Conservation (phyloP, 2,113 vertebrate species). For the Corydoras maculifer region DNA sequence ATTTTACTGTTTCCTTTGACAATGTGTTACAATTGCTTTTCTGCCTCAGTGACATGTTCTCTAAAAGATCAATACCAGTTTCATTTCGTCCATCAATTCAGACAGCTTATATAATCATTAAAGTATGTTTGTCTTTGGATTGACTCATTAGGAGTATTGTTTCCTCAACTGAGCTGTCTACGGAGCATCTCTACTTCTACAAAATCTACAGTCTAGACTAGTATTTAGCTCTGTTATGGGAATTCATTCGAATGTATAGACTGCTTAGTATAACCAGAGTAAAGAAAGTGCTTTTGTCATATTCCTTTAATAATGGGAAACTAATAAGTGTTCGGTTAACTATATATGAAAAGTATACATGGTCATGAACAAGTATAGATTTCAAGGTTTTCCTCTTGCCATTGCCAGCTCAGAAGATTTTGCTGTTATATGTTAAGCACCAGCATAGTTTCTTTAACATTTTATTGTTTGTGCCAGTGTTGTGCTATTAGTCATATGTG, state of each 20-base stretch:
- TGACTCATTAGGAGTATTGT: slow-evolving; percentile 8
- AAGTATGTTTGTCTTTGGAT: slow-evolving; percentile 16
- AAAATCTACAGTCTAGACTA: neutral
- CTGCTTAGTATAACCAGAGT: no score
- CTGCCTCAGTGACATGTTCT: slow-evolving; percentile 2
- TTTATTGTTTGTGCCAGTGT: neutral
- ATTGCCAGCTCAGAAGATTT: neutral
- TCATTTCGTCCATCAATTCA: slow-evolving; percentile 39
- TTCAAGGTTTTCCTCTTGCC: no score
- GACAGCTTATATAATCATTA: slow-evolving; percentile 28
- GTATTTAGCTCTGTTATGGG: no score
- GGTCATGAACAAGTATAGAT: no score
- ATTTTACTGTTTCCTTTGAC: slow-evolving; percentile 19
- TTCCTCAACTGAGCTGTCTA: slow-evolving; percentile 1
- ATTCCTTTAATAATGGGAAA: no score
- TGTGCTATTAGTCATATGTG: neutral
- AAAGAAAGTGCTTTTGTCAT: no score
- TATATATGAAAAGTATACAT: no score
- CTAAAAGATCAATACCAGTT: slow-evolving; percentile 38
- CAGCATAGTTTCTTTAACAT: neutral
- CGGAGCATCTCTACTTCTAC: neutral
- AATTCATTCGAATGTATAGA: no score
- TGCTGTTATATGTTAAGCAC: neutral
- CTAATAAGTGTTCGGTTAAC: no score
- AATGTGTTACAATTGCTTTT: slow-evolving; percentile 26